phyloP scores from a whole-genome alignment of 2,797 vertebrate species.

The Adrianichthys oophorus region DNA sequence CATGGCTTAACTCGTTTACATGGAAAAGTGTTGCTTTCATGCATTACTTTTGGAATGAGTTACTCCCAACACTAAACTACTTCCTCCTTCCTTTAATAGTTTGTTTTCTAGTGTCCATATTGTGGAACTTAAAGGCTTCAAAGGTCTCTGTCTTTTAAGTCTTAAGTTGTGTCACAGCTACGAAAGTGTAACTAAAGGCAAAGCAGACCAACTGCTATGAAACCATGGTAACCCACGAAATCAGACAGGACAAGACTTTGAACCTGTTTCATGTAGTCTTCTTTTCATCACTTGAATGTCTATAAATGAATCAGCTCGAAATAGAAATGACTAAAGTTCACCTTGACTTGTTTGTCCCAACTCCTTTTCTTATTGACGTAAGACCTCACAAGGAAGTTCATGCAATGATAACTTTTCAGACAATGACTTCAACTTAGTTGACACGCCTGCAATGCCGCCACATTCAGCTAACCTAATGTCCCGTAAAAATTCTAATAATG shows the following conservation, averaged over 20 bases:
- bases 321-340: background rate
- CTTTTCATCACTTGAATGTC: background rate
- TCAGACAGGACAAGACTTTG: background rate
- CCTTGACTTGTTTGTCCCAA: constrained; percentile 3
- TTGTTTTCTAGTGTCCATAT: too few relatives aligned
- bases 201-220: background rate
- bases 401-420: constrained; percentile 35
- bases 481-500: constrained; percentile 55
- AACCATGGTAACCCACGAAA: background rate
- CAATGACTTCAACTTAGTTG: constrained; percentile 28
- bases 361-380: background rate
- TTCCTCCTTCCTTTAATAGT: too few relatives aligned
- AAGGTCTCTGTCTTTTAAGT: too few relatives aligned
- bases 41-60: too few relatives aligned
- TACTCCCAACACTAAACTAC: too few relatives aligned
- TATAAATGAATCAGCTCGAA: background rate
- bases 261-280: background rate
- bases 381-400: constrained; percentile 16
- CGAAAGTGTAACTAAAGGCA: too few relatives aligned
- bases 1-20: too few relatives aligned
- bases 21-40: too few relatives aligned
- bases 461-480: constrained; percentile 56
- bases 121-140: too few relatives aligned
- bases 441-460: constrained; percentile 10
- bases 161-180: too few relatives aligned